These are phyloP conservation scores for Aleadryas rufinucha DNA, from an alignment of 2,113 vertebrate genomes.

Conservation along the genomic window DNA sequence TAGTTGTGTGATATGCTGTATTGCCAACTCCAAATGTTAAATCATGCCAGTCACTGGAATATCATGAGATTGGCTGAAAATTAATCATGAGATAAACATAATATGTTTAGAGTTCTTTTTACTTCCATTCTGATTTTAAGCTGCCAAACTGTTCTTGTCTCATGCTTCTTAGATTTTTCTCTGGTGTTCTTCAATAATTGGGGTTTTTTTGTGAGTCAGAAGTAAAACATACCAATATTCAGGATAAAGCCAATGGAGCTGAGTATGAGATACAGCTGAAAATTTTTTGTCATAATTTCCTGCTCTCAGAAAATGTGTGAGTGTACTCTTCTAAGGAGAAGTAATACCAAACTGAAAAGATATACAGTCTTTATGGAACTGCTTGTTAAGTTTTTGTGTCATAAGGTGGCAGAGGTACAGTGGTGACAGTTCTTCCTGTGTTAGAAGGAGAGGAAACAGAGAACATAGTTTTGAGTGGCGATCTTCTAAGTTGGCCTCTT, in stretches of 20 bases:
- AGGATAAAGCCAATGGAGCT: not conserved
- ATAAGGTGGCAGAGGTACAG: rapidly evolving
- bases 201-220: not conserved
- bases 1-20: not conserved
- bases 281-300: not conserved
- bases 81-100: not conserved
- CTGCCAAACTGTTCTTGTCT: not conserved
- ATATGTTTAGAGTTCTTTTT: not conserved
- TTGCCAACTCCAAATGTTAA: not conserved
- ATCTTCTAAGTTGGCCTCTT: not conserved
- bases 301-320: not conserved
- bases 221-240: not conserved
- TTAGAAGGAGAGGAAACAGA: not conserved
- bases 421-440: not conserved
- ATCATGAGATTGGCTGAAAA: not conserved
- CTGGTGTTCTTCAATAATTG: not conserved
- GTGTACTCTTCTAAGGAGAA: not conserved
- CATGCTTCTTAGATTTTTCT: not conserved
- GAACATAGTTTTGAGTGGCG: not conserved
- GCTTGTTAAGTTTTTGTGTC: not conserved
- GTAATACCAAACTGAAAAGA: not conserved
- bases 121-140: not conserved
- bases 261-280: not conserved
- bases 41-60: not conserved
- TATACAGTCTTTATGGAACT: not conserved